Conservation (phyloP, 2,113 vertebrate genomes). For the Raja brachyura region DNA sequence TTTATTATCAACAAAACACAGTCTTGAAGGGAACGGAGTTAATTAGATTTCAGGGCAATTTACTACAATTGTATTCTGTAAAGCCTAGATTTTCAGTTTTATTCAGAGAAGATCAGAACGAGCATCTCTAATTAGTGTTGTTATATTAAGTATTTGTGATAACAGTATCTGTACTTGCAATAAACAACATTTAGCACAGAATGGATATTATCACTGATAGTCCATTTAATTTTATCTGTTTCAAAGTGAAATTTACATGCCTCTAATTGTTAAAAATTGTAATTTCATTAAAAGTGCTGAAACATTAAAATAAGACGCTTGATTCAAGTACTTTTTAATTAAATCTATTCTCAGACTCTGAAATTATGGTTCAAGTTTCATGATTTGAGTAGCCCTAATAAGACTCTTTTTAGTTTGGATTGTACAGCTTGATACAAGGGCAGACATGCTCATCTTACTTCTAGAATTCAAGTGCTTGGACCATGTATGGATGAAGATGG, state of each 20-base stretch:
- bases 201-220: background rate
- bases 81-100: background rate
- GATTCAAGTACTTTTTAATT: background rate
- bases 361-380: background rate
- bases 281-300: background rate
- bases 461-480: too few relatives aligned
- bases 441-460: too few relatives aligned
- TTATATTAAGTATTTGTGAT: constrained; percentile 16
- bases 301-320: background rate
- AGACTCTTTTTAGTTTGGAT: background rate
- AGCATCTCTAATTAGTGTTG: background rate
- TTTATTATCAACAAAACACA: background rate
- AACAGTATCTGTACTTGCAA: constrained; percentile 23
- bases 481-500: too few relatives aligned
- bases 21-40: background rate
- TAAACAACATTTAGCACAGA: constrained; percentile 2
- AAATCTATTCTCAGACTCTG: background rate
- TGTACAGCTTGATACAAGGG: background rate
- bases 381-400: background rate
- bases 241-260: background rate
- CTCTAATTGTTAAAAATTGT: background rate
- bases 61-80: background rate
- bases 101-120: background rate
- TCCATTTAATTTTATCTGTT: background rate
- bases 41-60: background rate